Conservation (phyloP, 1,140 invertebrate genomes). For the Nixonia krombeini region DNA sequence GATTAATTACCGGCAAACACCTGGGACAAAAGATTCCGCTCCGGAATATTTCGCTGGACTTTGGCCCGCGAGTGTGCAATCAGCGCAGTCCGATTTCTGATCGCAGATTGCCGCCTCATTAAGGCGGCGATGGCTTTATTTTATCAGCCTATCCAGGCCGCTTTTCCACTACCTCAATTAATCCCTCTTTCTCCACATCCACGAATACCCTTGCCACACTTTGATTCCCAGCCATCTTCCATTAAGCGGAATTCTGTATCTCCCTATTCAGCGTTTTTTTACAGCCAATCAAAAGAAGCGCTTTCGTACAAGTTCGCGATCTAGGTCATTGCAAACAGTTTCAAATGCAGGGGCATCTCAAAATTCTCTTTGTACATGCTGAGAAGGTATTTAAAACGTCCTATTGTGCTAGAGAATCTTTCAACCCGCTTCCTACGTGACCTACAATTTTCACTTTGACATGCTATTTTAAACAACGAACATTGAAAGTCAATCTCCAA, state of each 20-base stretch:
- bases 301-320: conserved; percentile 13
- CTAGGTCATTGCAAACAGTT: conserved; percentile 10
- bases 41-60: conserved; percentile 11
- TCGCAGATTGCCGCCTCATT: too few species aligned
- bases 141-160: too few species aligned
- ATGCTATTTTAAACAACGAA: conserved; percentile 33
- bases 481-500: conserved; percentile 20
- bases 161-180: background rate
- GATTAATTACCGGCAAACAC: conserved; percentile 67
- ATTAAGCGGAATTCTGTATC: background rate
- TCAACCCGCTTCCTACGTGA: conserved; percentile 30
- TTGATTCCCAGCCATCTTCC: background rate
- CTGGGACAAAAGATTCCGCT: conserved; percentile 46
- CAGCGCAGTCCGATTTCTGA: too few species aligned
- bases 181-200: too few species aligned
- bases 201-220: background rate
- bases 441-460: conserved; percentile 46
- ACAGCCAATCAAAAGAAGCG: background rate
- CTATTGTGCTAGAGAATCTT: conserved; percentile 5
- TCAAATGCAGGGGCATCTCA: conserved; percentile 3
- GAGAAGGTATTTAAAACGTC: conserved; percentile 27
- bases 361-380: conserved; percentile 29
- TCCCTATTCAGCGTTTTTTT: too few species aligned
- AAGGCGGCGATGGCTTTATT: too few species aligned
- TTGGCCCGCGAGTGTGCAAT: too few species aligned